phyloP scores from a whole-genome alignment of 2,797 vertebrate species.

The Chaetodon trifasciatus region DNA sequence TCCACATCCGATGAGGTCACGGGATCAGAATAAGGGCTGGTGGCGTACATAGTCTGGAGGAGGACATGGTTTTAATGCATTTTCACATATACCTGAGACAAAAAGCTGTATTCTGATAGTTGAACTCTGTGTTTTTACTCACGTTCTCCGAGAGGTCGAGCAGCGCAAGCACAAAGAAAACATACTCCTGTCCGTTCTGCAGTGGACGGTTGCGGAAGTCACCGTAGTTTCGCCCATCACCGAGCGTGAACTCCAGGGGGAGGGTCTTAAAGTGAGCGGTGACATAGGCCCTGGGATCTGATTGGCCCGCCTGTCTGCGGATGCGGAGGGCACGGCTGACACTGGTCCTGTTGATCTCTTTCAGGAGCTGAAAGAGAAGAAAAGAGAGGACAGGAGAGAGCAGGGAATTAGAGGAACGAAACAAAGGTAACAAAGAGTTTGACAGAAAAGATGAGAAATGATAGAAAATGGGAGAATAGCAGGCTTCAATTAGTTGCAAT shows the following conservation, averaged over 20 bases:
- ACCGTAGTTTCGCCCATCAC: slow-evolving; percentile 93
- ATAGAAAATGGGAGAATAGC: slow-evolving; percentile 1
- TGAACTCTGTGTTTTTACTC: slow-evolving; percentile 74
- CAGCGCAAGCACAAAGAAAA: slow-evolving; percentile 96
- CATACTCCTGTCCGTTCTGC: slow-evolving; percentile 96
- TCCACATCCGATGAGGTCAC: slow-evolving; percentile 96
- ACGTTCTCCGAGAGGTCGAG: slow-evolving; percentile 97
- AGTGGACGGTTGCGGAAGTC: slow-evolving; percentile 96
- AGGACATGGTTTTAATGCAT: background rate
- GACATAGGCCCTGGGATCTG: slow-evolving; percentile 93
- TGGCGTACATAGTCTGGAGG: slow-evolving; percentile 94
- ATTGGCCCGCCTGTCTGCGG: slow-evolving; percentile 88
- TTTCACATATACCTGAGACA: background rate
- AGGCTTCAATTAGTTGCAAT: background rate
- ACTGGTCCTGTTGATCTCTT: slow-evolving; percentile 94
- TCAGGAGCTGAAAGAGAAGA: slow-evolving; percentile 87
- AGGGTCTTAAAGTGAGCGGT: slow-evolving; percentile 96
- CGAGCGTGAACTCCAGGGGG: slow-evolving; percentile 95
- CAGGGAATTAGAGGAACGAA: background rate
- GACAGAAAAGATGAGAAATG: background rate
- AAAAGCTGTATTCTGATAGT: background rate
- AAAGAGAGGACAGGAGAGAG: background rate
- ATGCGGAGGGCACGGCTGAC: slow-evolving; percentile 91
- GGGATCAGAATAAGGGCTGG: slow-evolving; percentile 97
- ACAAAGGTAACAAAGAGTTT: background rate